These are phyloP conservation scores for Taurulus bubalis DNA, from an alignment of 2,113 vertebrate species.

Conservation along the genomic window DNA sequence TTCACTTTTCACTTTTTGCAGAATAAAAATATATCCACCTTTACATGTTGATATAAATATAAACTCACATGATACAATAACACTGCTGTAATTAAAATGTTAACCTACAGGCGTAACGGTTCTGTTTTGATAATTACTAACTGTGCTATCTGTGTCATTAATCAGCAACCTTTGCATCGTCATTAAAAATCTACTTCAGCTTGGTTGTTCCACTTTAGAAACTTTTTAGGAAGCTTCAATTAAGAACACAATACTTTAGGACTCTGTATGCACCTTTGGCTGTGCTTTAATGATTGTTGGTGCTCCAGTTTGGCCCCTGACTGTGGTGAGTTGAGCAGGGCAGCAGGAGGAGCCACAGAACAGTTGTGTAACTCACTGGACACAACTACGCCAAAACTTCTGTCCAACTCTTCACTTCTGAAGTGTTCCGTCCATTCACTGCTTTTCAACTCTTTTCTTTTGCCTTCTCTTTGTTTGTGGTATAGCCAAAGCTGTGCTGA, in stretches of 20 bases:
- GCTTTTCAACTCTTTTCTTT: neutral
- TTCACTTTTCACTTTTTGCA: neutral
- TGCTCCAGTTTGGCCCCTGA: slow-evolving; percentile 54
- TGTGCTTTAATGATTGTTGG: too few species aligned
- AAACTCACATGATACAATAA: neutral
- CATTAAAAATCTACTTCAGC: neutral
- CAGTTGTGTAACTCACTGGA: slow-evolving; percentile 40
- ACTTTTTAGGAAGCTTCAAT: slow-evolving; percentile 4
- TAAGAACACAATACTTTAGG: neutral
- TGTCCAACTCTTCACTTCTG: slow-evolving; percentile 4
- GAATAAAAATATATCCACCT: neutral
- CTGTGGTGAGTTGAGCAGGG: slow-evolving; percentile 67
- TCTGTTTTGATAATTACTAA: neutral
- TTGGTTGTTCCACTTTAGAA: neutral
- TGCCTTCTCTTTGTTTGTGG: neutral
- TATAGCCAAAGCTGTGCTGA: neutral
- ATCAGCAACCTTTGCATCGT: neutral
- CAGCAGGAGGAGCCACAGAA: slow-evolving; percentile 83
- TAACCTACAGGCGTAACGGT: neutral
- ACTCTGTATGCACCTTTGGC: neutral
- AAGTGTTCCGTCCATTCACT: neutral
- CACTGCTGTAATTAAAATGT: neutral
- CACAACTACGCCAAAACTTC: slow-evolving; percentile 27
- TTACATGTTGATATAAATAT: neutral
- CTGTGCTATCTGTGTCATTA: neutral